Base-by-base conservation (phyloP, 1,140 invertebrate genomes). In the Bombus confusus region DNA sequence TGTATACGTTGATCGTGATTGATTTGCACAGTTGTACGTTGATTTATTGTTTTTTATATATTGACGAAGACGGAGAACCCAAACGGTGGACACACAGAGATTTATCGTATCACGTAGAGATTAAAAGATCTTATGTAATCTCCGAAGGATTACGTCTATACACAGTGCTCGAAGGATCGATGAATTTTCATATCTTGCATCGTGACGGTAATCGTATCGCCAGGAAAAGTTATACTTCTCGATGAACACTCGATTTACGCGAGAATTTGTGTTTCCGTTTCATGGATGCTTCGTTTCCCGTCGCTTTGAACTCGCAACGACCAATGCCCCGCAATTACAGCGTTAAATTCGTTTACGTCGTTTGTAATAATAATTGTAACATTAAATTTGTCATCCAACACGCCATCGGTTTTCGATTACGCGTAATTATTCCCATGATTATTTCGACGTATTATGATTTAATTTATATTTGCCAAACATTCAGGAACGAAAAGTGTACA, bases 331-430 rank as follows among this genome's bases (percentile, higher is more conserved):
- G 41, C 15, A 80, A 80, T 80, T 69, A 37, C 41, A 47, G 0
- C 41, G 64, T 47, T 47, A 68, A 79, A 79, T 80, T 69, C 31
- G 43, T 68, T 68, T 79, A 68, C 25, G 64, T 64, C 37, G 34
- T 69, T 80, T 37, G 37, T 12, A 66, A 75, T 64, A 37, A 82
- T 66, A 25, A 28, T 52, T 52, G 18, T 43, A n/a, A 43, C 41
- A n/a, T 66, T 47, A 47, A 66, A 72, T 76, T 41, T 28, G 64
- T 8, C 57, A 43, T 39, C 39, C 62, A 62, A 77, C 68, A 39
- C 9, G n/a, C 18, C 34, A 74, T 79, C 31, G 78, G 62, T 62
- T 83, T 41, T 62, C 39, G 22, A 87, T 76, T 41, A 59, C 34
- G 37, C 8, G 28, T 9, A 62, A 59, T 75, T 68, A 83, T 75